These are phyloP conservation scores for Syrista parreyssii DNA, from an alignment of 2,888 invertebrate genomes.

Conservation along the genomic window DNA sequence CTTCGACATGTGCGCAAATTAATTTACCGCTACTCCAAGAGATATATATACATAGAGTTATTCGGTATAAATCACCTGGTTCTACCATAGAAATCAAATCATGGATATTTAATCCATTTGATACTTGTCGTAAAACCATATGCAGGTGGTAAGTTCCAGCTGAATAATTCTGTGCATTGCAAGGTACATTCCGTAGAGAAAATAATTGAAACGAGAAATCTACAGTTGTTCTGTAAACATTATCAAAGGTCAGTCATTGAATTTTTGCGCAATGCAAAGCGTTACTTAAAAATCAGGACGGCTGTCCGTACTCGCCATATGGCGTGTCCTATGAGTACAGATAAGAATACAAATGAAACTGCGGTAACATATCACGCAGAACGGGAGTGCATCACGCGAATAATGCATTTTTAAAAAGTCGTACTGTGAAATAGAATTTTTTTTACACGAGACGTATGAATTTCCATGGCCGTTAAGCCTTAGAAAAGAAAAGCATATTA, in stretches of 20 bases:
- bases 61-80: not conserved
- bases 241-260: not conserved
- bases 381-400: constrained; percentile 36
- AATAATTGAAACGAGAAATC: not conserved
- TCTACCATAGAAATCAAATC: not conserved
- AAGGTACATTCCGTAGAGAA: too few relatives aligned
- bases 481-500: not conserved
- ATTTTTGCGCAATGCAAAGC: constrained; percentile 1
- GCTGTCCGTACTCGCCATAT: constrained; percentile 3
- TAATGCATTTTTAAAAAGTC: constrained; percentile 43
- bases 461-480: too few relatives aligned
- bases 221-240: not conserved
- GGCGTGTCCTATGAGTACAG: constrained; percentile 13
- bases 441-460: too few relatives aligned
- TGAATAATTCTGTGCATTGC: not conserved
- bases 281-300: constrained; percentile 37
- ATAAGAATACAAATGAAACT: not conserved
- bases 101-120: not conserved
- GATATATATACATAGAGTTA: not conserved
- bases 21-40: not conserved
- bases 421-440: not conserved
- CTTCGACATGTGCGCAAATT: not conserved
- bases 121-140: not conserved
- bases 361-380: constrained; percentile 4
- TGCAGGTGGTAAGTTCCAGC: not conserved